Base-by-base conservation (phyloP, 2,797 vertebrate genomes). In the Megalops cyprinoides region DNA sequence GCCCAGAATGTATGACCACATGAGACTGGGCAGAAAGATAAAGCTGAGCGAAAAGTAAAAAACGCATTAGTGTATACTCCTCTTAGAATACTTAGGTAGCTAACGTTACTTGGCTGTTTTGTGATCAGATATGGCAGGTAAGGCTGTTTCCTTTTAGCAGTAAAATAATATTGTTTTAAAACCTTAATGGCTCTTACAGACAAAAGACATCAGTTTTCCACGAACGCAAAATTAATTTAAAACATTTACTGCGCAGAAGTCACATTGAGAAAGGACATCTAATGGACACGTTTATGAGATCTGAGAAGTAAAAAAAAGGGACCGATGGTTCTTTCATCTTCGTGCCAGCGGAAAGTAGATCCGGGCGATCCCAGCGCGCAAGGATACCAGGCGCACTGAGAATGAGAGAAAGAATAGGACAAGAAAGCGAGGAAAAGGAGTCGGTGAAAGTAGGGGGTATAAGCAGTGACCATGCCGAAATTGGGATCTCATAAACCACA, bases 291-390 rank as follows among this genome's bases (percentile, higher is more conserved):
- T 56, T 51, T 82, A 58, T 23, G 78, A 82, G 76, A 87, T 82
- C 44, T 34, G 39, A 23, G 51, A 69, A 80, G 81, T 39, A 46
- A 60, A 82, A n/a, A n/a, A n/a, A 56, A 46, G 82, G 67, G 78
- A 82, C 83, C 56, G 74, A 82, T 84, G 77, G 78, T 80, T 85
- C 67, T 88, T 88, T 86, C 65, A 85, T 87, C 81, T 82, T 79
- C 87, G 82, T 90, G 86, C 88, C 89, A 87, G 84, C 80, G 80
- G 90, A 82, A 96, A 95, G 93, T 95, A 95, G 94, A 93, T 93
- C 95, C 94, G 91, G 92, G 83, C 90, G 84, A 88, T 85, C 87
- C 89, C 87, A 88, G 83, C 90, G 95, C 94, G 94, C 93, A 95
- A 79, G 87, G 92, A 95, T 95, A 94, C 87, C 4, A 31, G 56